Conservation (phyloP, 2,888 invertebrate species). For the Petrolisthes manimaculis region DNA sequence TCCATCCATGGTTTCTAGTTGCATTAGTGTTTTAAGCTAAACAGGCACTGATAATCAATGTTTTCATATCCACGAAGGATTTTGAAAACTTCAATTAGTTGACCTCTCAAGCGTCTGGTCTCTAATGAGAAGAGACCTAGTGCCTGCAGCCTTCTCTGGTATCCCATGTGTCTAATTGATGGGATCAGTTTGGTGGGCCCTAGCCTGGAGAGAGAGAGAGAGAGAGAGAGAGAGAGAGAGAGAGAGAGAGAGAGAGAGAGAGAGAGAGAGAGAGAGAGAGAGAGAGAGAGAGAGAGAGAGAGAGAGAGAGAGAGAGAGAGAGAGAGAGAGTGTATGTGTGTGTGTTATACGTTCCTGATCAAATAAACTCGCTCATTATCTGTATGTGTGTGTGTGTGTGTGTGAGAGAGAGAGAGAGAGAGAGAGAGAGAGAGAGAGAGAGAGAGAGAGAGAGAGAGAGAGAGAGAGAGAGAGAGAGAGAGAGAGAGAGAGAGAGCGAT, state of each 20-base stretch:
- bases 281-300: constrained; percentile 12
- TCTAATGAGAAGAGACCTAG: too few relatives aligned
- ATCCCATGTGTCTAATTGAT: too few relatives aligned
- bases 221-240: constrained; percentile 7
- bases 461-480: constrained; percentile 4
- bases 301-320: constrained; percentile 3
- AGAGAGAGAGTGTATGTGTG: background rate
- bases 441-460: constrained; percentile 9
- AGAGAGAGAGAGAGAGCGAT: constrained; percentile 5
- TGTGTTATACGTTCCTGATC: background rate
- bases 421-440: background rate
- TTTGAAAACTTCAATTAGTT: too few relatives aligned
- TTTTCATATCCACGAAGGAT: too few relatives aligned
- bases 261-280: background rate
- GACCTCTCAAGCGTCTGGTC: too few relatives aligned
- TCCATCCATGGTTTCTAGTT: too few relatives aligned
- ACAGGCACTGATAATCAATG: too few relatives aligned
- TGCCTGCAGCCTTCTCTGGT: too few relatives aligned
- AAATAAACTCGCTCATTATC: background rate
- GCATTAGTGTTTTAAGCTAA: too few relatives aligned
- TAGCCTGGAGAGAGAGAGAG: background rate
- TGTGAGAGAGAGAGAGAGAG: background rate
- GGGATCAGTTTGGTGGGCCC: background rate
- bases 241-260: background rate
- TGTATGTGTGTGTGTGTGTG: background rate